phyloP scores from a whole-genome alignment of 2,113 vertebrate genomes.

The Meriones unguiculatus region DNA sequence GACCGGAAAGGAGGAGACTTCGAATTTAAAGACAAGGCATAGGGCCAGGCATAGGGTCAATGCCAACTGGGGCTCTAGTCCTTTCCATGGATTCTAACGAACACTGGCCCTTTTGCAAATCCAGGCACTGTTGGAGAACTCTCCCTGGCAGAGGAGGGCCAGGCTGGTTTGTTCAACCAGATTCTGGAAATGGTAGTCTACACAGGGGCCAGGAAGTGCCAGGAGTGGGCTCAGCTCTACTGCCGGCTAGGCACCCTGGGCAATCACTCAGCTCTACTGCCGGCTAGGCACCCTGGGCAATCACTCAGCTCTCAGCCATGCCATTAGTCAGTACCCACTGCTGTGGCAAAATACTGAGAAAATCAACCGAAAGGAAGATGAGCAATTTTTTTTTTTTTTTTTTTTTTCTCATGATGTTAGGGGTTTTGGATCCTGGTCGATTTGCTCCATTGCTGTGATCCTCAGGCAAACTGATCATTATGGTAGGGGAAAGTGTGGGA shows the following conservation, averaged over 20 bases:
- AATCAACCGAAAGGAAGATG: neutral
- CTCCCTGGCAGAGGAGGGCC: accelerated
- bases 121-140: neutral
- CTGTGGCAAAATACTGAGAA: neutral
- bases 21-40: conserved; percentile 24
- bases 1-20: conserved; percentile 80
- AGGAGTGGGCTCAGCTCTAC: neutral
- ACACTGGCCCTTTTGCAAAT: neutral
- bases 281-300: neutral
- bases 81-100: neutral
- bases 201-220: neutral
- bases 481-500: neutral
- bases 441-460: neutral
- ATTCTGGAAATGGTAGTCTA: neutral
- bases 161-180: neutral
- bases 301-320: neutral
- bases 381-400: neutral
- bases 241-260: neutral
- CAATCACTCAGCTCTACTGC: neutral
- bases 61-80: neutral
- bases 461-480: neutral
- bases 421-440: neutral
- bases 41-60: neutral
- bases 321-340: neutral
- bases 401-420: neutral